Conservation (phyloP, 2,888 invertebrate genomes). For the Ariolimax columbianus region DNA sequence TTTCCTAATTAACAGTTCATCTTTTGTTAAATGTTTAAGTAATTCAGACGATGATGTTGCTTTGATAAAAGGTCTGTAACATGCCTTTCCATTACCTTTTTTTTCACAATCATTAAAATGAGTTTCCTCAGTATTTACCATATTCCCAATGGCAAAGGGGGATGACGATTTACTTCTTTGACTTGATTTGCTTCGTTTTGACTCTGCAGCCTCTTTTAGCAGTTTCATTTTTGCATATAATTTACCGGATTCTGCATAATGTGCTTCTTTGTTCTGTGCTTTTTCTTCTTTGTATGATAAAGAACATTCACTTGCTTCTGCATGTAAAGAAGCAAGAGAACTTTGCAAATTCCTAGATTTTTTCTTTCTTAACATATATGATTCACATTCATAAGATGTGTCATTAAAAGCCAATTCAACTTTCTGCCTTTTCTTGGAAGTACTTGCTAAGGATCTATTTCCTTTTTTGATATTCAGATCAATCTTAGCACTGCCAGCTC, state of each 20-base stretch:
- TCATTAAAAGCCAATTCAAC: background rate
- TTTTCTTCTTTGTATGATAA: background rate
- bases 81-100: background rate
- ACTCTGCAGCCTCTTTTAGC: slow-evolving; percentile 36
- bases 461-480: background rate
- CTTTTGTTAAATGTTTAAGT: slow-evolving; percentile 42
- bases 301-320: background rate
- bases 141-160: background rate
- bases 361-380: slow-evolving; percentile 4
- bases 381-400: background rate
- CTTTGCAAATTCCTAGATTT: background rate
- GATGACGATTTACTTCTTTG: slow-evolving; percentile 15
- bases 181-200: slow-evolving; percentile 4
- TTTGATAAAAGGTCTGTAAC: background rate
- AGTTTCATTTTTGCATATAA: slow-evolving; percentile 41
- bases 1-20: background rate
- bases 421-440: background rate
- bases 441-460: background rate
- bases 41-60: slow-evolving; percentile 22
- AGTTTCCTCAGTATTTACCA: background rate
- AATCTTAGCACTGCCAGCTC: background rate
- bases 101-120: background rate
- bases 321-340: background rate
- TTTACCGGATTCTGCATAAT: slow-evolving; percentile 1
- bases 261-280: background rate